A percentile compares a stretch with the other conserved stretches of the same genome.
phyloP scores from a whole-genome alignment of 1,140 invertebrate genomes.

The Adelges cooleyi region DNA sequence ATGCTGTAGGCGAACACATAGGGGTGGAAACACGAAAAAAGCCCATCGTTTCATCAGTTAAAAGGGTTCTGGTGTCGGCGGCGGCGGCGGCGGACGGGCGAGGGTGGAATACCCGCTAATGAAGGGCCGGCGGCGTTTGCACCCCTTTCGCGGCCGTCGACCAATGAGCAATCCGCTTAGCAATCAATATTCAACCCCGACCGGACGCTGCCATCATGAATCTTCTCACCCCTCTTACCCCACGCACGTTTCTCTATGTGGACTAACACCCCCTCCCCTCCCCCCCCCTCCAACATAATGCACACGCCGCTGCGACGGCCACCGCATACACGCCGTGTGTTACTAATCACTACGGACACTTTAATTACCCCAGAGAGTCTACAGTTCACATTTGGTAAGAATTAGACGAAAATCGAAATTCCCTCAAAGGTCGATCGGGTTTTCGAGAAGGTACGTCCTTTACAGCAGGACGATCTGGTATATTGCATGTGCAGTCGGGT shows the following conservation, averaged over 20 bases:
- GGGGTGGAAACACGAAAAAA: not conserved
- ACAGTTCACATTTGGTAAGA: not conserved
- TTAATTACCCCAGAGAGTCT: slow-evolving; percentile 4
- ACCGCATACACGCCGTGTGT: not conserved
- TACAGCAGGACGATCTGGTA: too few relatives aligned
- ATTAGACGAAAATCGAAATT: not conserved
- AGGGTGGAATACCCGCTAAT: slow-evolving; percentile 20
- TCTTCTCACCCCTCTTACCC: not conserved
- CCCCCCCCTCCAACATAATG: too few relatives aligned
- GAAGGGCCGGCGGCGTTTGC: slow-evolving; percentile 25
- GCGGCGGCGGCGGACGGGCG: not conserved
- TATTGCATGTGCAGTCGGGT: too few relatives aligned
- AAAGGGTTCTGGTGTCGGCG: slow-evolving; percentile 1
- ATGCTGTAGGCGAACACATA: not conserved
- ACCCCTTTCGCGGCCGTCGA: slow-evolving; percentile 23
- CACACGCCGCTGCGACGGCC: too few relatives aligned
- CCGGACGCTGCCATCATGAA: slow-evolving; percentile 28
- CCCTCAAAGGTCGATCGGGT: not conserved
- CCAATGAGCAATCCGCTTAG: slow-evolving; percentile 26
- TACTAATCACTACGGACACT: slow-evolving; percentile 10
- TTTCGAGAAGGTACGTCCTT: too few relatives aligned
- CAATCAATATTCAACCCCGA: slow-evolving; percentile 27
- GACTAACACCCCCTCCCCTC: too few relatives aligned
- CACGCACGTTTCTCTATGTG: too few relatives aligned
- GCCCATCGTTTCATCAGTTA: slow-evolving; percentile 27